Evolutionary conservation across 2,113 vertebrate species (phyloP).

Genomic region (Dasyurus viverrinus): DNA sequence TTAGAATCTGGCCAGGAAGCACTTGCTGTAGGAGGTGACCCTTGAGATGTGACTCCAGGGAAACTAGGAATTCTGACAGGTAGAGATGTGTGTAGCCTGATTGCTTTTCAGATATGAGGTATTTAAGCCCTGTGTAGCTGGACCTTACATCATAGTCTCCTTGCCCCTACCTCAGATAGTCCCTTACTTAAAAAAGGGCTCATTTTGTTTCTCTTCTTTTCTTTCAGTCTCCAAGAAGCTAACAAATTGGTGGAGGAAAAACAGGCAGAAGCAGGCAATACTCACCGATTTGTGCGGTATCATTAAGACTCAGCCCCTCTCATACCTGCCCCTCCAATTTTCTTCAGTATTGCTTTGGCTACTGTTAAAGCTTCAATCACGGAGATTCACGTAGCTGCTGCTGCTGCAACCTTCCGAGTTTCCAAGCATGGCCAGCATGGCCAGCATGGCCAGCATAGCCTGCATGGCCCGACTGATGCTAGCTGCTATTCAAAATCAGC

Average conservation of each 20-base stretch:
- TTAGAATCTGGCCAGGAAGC: no score
- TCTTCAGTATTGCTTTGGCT: not conserved
- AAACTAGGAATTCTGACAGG: no score
- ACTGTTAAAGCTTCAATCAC: not conserved
- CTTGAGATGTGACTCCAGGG: no score
- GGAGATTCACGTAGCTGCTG: not conserved
- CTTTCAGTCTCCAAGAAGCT: not conserved
- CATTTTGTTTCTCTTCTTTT: not conserved
- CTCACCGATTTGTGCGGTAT: not conserved
- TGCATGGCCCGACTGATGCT: no score
- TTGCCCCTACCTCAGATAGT: not conserved
- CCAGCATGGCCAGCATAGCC: no score
- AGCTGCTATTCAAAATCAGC: no score
- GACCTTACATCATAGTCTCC: not conserved
- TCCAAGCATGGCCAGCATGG: not conserved
- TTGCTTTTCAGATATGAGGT: no score
- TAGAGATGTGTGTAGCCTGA: no score
- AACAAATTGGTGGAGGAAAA: not conserved
- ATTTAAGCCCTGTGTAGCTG: not conserved
- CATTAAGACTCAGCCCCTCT: not conserved
- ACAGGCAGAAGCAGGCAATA: not conserved
- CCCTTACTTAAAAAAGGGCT: not conserved
- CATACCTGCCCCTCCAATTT: not conserved
- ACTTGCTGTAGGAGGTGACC: no score
- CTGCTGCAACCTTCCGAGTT: not conserved